These are phyloP conservation scores for Apamea epomidion DNA, from an alignment of 2,888 invertebrate genomes.

Conservation along the genomic window DNA sequence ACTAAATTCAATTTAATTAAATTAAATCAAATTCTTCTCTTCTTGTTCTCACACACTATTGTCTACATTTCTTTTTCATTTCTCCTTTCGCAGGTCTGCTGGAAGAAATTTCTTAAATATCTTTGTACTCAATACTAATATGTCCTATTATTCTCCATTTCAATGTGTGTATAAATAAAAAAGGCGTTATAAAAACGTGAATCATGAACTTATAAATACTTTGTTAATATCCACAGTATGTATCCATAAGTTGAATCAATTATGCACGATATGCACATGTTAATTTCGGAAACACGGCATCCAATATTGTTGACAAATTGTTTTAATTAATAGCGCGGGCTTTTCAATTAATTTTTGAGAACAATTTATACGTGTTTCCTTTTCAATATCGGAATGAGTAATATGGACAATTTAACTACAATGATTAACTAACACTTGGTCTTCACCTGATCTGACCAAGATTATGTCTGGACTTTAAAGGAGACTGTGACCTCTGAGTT, in stretches of 20 bases:
- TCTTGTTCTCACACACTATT: not conserved
- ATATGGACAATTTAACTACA: not conserved
- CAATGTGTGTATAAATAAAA: not conserved
- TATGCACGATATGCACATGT: constrained; percentile 46
- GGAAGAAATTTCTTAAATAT: too few species aligned
- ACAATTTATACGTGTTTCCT: constrained; percentile 17
- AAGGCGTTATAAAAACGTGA: not conserved
- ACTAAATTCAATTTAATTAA: too few species aligned
- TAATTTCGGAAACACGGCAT: constrained; percentile 45
- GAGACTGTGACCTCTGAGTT: not conserved
- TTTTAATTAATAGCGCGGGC: constrained; percentile 48
- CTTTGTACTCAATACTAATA: not conserved
- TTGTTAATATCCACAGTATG: constrained; percentile 31
- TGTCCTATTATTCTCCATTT: not conserved
- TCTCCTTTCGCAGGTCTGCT: too few species aligned
- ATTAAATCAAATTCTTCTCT: not conserved
- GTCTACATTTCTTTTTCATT: too few species aligned
- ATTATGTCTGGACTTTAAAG: not conserved
- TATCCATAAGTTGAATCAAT: constrained; percentile 40
- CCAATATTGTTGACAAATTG: constrained; percentile 53
- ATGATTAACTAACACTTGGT: not conserved
- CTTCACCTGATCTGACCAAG: not conserved
- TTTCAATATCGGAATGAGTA: constrained; percentile 19
- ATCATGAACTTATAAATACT: constrained; percentile 28
- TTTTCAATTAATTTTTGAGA: constrained; percentile 44